Evolutionary conservation across 2,888 invertebrate species (phyloP).

Genomic region (Amorpha juglandis): DNA sequence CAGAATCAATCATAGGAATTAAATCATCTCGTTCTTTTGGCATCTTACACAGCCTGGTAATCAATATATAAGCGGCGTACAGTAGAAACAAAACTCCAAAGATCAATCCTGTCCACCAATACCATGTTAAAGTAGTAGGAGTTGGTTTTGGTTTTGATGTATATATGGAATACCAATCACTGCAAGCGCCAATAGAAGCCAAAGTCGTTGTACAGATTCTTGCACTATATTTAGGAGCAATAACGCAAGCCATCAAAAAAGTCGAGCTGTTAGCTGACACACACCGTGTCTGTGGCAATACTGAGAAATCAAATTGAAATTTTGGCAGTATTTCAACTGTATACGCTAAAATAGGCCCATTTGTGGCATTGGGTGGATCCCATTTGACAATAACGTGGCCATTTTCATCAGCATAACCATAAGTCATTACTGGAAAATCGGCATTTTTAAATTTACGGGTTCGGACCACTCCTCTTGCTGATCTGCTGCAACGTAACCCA

Average conservation of each 20-base stretch:
- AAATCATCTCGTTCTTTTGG: constrained; percentile 46
- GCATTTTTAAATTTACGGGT: constrained; percentile 58
- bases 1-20: constrained; percentile 58
- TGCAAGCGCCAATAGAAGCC: constrained; percentile 43
- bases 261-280: constrained; percentile 48
- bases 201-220: constrained; percentile 49
- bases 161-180: constrained; percentile 40
- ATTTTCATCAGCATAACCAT: constrained; percentile 43
- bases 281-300: constrained; percentile 62
- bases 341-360: constrained; percentile 71
- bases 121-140: constrained; percentile 40
- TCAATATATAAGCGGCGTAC: constrained; percentile 47
- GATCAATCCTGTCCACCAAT: constrained; percentile 57
- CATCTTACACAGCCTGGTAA: constrained; percentile 50
- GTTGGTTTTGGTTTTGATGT: constrained; percentile 32
- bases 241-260: constrained; percentile 30
- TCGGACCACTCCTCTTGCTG: constrained; percentile 61
- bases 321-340: constrained; percentile 64
- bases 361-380: constrained; percentile 62
- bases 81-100: constrained; percentile 53
- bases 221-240: constrained; percentile 31
- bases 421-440: constrained; percentile 55
- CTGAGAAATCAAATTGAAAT: constrained; percentile 43
- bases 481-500: constrained; percentile 60
- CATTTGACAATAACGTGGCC: constrained; percentile 61